Evolutionary conservation across 2,797 vertebrate genomes (phyloP).

Genomic region (Garrulus glandarius): DNA sequence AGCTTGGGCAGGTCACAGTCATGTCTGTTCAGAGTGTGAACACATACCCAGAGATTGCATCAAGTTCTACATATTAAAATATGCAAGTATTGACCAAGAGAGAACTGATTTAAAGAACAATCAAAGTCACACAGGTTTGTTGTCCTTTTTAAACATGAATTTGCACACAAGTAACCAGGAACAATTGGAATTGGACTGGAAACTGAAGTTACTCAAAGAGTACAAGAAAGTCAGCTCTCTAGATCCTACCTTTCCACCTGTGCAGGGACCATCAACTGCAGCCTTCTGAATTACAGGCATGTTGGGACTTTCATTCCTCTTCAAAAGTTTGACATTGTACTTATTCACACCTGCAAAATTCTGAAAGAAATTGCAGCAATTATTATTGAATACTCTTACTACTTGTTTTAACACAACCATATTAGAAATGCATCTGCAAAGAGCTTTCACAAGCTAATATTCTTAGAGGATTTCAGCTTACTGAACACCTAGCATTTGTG

Average conservation of each 20-base stretch:
- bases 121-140: background rate
- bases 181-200: background rate
- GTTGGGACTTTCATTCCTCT: constrained; percentile 85
- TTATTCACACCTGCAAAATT: constrained; percentile 69
- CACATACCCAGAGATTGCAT: background rate
- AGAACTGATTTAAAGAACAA: background rate
- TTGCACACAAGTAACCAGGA: background rate
- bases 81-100: background rate
- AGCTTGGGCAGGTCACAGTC: background rate
- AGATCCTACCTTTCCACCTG: constrained; percentile 65
- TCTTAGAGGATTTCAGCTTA: background rate
- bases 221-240: background rate
- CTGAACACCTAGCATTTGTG: background rate
- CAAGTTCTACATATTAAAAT: background rate
- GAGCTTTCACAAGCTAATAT: background rate
- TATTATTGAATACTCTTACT: background rate
- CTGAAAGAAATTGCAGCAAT: constrained; percentile 68
- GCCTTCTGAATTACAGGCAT: constrained; percentile 56
- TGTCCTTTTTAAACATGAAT: background rate
- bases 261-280: constrained; percentile 39
- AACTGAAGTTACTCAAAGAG: background rate
- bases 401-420: background rate
- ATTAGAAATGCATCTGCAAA: background rate
- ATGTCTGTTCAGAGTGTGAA: background rate
- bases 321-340: constrained; percentile 84